Base-by-base conservation (phyloP, 2,797 vertebrate species). In the Tiaroga cobitis region DNA sequence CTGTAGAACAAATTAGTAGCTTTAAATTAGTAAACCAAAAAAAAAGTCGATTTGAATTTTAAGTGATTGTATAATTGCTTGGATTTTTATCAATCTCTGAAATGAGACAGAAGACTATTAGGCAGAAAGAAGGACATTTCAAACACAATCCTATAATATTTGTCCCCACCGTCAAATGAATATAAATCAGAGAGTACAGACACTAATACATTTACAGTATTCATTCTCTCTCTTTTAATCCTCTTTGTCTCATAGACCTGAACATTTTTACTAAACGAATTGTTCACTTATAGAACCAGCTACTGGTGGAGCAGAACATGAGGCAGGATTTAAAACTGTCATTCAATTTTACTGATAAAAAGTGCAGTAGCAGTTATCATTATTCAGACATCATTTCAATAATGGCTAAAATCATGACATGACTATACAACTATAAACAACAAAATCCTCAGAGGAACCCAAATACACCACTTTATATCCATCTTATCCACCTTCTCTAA, bases 1-100 rank as follows among this genome's bases (percentile, higher is more conserved):
- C 98, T 99, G 94, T 59, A 61, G 54, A 87, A 69, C 61, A 76
- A 67, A 74, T 59, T 19, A 72, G 46, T 8, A 77, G 37, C 51
- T 85, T 72, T 85, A 70, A 79, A 59, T 70, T 41, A 79, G 76
- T 19, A 26, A 61, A 75, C 49, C 46, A 32, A 69, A 84, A 78
- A 77, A 15, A 77, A 69, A 56, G 32, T 56, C 13, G 16, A 68
- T 83, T 54, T 68, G 3, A 68, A 68, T 74, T 49, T 56, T 21
- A 56, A 84, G 74, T 41, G 65, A 79, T 61, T 77, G 59, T 54
- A 68, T 73, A 84, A 77, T 83, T 67, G 61, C 46, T 61, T 77
- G 39, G 41, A 78, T 72, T 82, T 69, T 69, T 1, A 41, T 76
- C 51, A 41, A 49, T 29, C 29, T 86, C 61, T 82, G 26, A 82